Conservation (phyloP, 2,888 invertebrate genomes). For the Ornithoptera priamus region DNA sequence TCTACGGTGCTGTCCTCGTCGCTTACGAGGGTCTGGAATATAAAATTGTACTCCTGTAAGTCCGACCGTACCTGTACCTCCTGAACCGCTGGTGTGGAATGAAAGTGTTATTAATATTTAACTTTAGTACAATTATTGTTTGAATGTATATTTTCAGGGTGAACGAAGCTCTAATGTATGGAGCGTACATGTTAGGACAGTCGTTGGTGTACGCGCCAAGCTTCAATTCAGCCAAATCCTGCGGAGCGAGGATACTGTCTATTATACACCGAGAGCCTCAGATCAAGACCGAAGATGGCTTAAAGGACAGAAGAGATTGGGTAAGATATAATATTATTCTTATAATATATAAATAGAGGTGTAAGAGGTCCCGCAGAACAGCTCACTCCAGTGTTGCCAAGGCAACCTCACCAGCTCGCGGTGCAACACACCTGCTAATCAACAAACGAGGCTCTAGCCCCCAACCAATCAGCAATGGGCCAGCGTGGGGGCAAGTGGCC, state of each 20-base stretch:
- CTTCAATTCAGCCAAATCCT: conserved; percentile 83
- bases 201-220: conserved; percentile 88
- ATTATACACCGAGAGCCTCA: conserved; percentile 59
- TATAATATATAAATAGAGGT: too few species aligned
- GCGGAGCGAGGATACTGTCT: conserved; percentile 61
- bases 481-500: too few species aligned
- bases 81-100: not conserved
- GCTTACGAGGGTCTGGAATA: conserved; percentile 81
- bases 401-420: too few species aligned
- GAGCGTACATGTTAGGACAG: conserved; percentile 89
- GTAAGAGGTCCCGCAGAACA: too few species aligned
- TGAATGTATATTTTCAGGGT: conserved; percentile 67
- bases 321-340: conserved; percentile 40
- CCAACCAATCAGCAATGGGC: too few species aligned
- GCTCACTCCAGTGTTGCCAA: too few species aligned
- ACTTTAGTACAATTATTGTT: not conserved
- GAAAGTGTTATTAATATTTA: conserved; percentile 9
- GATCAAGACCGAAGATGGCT: conserved; percentile 55
- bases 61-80: conserved; percentile 23
- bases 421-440: too few species aligned
- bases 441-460: too few species aligned
- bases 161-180: conserved; percentile 87
- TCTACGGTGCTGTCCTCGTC: conserved; percentile 85
- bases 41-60: conserved; percentile 84
- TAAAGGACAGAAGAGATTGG: conserved; percentile 62